Percentiles rank a stretch among this genome's conserved stretches.
Conservation (phyloP, 2,888 invertebrate species). For the Reticulitermes lucifugus region DNA sequence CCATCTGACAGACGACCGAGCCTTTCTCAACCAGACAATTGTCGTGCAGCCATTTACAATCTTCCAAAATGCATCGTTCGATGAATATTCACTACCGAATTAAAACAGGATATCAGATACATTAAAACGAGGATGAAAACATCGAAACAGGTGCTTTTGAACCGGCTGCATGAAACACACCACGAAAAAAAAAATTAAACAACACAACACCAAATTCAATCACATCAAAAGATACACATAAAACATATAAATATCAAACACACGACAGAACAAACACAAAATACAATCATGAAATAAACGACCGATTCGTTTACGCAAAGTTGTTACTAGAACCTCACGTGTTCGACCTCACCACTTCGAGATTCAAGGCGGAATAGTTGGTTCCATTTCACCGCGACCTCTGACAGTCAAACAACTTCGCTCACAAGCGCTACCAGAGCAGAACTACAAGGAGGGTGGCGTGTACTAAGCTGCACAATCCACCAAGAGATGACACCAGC, state of each 20-base stretch:
- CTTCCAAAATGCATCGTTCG: slow-evolving; percentile 8
- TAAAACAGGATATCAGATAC: background rate
- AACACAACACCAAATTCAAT: slow-evolving; percentile 30
- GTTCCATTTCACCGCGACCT: slow-evolving; percentile 36
- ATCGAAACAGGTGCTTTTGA: slow-evolving; percentile 3
- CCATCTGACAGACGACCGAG: background rate
- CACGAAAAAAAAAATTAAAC: background rate
- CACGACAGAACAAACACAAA: slow-evolving; percentile 21
- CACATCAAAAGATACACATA: slow-evolving; percentile 28
- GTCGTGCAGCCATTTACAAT: background rate
- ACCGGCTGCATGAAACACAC: slow-evolving; percentile 4
- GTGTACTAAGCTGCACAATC: background rate
- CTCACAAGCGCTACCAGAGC: background rate
- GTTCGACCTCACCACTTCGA: slow-evolving; percentile 15
- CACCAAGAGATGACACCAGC: background rate
- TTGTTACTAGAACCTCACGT: background rate
- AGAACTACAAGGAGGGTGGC: background rate
- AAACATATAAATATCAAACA: slow-evolving; percentile 26
- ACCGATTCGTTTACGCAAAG: slow-evolving; percentile 2
- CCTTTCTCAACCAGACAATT: background rate
- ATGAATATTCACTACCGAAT: slow-evolving; percentile 21
- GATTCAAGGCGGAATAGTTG: slow-evolving; percentile 34
- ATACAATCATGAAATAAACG: slow-evolving; percentile 28
- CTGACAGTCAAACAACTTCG: background rate
- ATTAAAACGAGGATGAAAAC: background rate